Percentiles rank a stretch among this genome's conserved stretches.
These are phyloP conservation scores for Peromyscus melanophrys DNA, from an alignment of 2,797 vertebrate species.

Conservation along the genomic window DNA sequence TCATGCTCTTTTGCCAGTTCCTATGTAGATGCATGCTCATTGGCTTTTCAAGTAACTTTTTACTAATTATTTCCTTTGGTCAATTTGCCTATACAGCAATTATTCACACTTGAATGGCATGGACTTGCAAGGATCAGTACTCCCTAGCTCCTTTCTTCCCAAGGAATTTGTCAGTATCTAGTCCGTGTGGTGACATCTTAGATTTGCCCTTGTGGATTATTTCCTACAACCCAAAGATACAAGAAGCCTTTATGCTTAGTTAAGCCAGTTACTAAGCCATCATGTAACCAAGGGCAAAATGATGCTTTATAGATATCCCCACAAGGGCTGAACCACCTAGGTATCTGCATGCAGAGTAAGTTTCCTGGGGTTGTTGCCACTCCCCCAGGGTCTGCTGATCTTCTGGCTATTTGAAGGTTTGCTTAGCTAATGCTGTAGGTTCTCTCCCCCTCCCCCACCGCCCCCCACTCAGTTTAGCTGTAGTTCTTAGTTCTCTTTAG, in stretches of 20 bases:
- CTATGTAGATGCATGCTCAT: not conserved
- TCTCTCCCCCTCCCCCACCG: not conserved
- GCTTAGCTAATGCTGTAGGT: not conserved
- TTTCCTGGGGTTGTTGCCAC: slow-evolving; percentile 7
- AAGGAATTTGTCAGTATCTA: not conserved
- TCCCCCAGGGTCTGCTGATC: not conserved
- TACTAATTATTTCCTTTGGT: slow-evolving; percentile 41
- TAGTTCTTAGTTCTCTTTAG: not conserved
- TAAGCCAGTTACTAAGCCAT: slow-evolving; percentile 34
- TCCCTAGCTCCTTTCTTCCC: not conserved
- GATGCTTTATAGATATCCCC: not conserved
- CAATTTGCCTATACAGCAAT: not conserved
- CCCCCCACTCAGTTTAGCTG: not conserved
- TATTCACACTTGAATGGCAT: slow-evolving; percentile 14
- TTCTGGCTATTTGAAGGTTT: slow-evolving; percentile 17
- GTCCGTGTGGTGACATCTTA: not conserved
- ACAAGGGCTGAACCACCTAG: not conserved
- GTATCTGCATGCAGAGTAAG: slow-evolving; percentile 26
- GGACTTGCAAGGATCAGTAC: not conserved
- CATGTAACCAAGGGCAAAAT: slow-evolving; percentile 1
- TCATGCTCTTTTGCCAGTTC: not conserved
- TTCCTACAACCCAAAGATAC: not conserved
- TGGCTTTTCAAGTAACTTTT: slow-evolving; percentile 46
- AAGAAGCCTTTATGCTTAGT: not conserved
- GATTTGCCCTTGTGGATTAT: slow-evolving; percentile 17